Conservation (phyloP, 2,113 vertebrate species). For the Mormyrus iriodes region DNA sequence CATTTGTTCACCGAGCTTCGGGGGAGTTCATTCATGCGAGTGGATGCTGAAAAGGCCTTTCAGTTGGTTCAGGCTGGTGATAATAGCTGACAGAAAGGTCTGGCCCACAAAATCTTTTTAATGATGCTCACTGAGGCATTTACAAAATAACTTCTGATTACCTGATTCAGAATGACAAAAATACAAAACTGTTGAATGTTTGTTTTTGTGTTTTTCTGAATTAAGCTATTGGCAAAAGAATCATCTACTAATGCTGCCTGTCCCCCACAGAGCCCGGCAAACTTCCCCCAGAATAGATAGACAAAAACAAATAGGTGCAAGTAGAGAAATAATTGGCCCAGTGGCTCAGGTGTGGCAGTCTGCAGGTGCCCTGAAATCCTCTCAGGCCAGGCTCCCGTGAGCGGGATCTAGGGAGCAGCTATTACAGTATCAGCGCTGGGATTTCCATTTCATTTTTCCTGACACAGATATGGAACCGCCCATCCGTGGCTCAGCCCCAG, state of each 20-base stretch:
- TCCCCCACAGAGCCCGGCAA: not conserved
- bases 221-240: not conserved
- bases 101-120: not conserved
- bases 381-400: not conserved
- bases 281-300: not conserved
- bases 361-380: not conserved
- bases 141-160: not conserved
- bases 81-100: constrained; percentile 1
- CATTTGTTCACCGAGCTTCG: not conserved
- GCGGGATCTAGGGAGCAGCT: not conserved
- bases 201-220: not conserved
- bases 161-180: not conserved
- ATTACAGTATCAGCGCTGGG: not conserved
- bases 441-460: not conserved
- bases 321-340: not conserved
- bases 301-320: not conserved
- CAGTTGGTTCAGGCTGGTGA: not conserved
- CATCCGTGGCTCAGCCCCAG: not conserved
- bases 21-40: not conserved
- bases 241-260: not conserved
- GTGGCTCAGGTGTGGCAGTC: not conserved
- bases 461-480: not conserved
- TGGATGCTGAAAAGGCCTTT: not conserved
- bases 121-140: not conserved
- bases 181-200: not conserved